Conservation (phyloP, 2,888 invertebrate species). For the Nomada ferruginata region DNA sequence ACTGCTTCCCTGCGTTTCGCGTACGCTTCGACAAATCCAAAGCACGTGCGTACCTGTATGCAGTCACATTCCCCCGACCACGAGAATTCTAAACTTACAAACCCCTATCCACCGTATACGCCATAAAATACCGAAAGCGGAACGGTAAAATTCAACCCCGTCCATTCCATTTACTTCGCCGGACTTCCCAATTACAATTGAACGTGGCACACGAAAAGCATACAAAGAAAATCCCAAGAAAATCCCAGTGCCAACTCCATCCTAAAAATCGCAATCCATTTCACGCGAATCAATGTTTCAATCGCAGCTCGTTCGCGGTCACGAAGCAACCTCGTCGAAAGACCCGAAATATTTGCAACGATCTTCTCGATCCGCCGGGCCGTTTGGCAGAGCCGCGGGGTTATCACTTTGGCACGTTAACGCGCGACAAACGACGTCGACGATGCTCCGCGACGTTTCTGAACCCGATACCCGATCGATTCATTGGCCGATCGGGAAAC, state of each 20-base stretch:
- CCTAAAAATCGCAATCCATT: neutral
- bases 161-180: too few species aligned
- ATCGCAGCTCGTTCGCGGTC: neutral
- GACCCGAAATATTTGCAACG: constrained; percentile 9
- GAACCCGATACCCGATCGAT: constrained; percentile 34
- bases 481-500: constrained; percentile 11
- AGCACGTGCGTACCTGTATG: neutral
- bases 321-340: too few species aligned
- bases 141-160: too few species aligned
- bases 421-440: neutral
- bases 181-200: too few species aligned
- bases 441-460: constrained; percentile 6
- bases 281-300: neutral
- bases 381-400: constrained; percentile 41
- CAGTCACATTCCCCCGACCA: neutral
- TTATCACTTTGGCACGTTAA: constrained; percentile 56
- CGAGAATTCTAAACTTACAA: neutral
- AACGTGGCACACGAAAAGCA: too few species aligned
- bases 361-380: constrained; percentile 13
- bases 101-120: neutral
- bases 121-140: too few species aligned
- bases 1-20: constrained; percentile 11
- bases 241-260: neutral
- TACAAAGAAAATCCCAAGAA: too few species aligned
- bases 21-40: neutral